Base-by-base conservation (phyloP, 2,888 invertebrate species). In the Drosophila mettleri region DNA sequence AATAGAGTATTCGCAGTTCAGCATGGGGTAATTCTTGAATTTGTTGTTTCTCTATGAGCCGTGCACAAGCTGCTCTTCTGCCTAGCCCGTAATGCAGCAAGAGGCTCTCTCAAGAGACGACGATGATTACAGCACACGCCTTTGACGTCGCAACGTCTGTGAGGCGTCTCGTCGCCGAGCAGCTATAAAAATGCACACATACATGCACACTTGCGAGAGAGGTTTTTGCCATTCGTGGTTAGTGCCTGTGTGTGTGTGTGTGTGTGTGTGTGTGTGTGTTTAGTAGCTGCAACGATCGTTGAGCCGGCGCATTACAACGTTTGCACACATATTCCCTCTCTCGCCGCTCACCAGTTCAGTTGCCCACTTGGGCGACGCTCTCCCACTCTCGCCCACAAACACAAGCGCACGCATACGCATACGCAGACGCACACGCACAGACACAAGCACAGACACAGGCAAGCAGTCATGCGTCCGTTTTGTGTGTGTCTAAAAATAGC, bases 401-500 rank as follows among this genome's bases (percentile, higher is more conserved):
- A 69, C 24, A 41, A 24, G 34, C 63, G 61, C 48, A 41, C 51
- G 24, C 24, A 43, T 24, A 66, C 22, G 51, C 52, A 73, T 24
- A 39, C 39, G 45, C 64, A 63, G 29, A 39, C 39, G 24, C 43
- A 24, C 57, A 64, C 22, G 41, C 52, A 73, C 33, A 45, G 18
- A 20, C 63, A 61, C 33, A 45, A 18, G 22, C 63, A 61, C 49
- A 41, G 49, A 58, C 7, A 64, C 68, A 57, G 41, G 6, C 39
- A 55, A 63, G 59, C 55, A 83, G 83, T 88, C 73, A 86, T 84
- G 89, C 84, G 86, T 75, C 73, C 69, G 69, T 80, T 80, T 74
- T 76, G 60, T 79, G 63, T 78, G 74, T 73, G 65, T 78, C 89
- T 89, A 89, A 86, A 89, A 89, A 89, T 89, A 89, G 89, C 72